A percentile compares a stretch with the other conserved stretches of the same genome.
Evolutionary conservation across 2,888 invertebrate species (phyloP).

Genomic region (Chrysolina haemoptera): DNA sequence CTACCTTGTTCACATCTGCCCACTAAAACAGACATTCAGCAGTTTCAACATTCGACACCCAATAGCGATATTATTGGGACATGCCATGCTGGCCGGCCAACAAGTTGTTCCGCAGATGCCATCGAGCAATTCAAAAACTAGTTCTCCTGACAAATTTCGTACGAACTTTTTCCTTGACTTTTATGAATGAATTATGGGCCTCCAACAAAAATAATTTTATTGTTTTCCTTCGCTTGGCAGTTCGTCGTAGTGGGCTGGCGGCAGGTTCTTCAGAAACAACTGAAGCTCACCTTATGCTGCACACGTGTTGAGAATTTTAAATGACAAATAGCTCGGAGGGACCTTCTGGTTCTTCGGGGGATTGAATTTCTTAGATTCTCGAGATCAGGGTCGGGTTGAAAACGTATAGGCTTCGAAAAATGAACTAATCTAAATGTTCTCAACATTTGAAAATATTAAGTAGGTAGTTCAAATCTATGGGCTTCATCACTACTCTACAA

Average conservation of each 20-base stretch:
- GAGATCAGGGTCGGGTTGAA: conserved; percentile 12
- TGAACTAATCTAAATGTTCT: background rate
- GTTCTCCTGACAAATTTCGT: conserved; percentile 53
- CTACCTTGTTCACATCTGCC: conserved; percentile 19
- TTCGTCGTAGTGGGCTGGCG: conserved; percentile 31
- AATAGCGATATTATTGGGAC: conserved; percentile 23
- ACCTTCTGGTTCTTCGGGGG: conserved; percentile 24
- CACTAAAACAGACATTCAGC: conserved; percentile 16
- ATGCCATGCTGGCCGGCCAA: background rate
- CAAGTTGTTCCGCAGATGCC: conserved; percentile 33
- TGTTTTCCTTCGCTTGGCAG: conserved; percentile 47
- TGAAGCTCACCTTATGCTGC: conserved; percentile 54
- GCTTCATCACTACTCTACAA: too few relatives aligned
- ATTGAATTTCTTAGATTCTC: conserved; percentile 8
- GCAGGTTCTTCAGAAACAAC: conserved; percentile 45
- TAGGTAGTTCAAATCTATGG: too few relatives aligned
- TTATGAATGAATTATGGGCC: conserved; percentile 51
- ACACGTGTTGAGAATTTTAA: conserved; percentile 55
- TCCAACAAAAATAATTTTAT: conserved; percentile 51
- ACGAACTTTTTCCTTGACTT: conserved; percentile 48
- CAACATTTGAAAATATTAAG: background rate
- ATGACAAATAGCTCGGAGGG: conserved; percentile 46
- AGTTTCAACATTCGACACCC: conserved; percentile 15
- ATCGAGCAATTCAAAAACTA: conserved; percentile 50
- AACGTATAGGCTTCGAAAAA: background rate